Evolutionary conservation across 2,113 vertebrate genomes (phyloP), one percentile per base, ranked within the genome.

Genomic region (Megaceryle torquata): DNA sequence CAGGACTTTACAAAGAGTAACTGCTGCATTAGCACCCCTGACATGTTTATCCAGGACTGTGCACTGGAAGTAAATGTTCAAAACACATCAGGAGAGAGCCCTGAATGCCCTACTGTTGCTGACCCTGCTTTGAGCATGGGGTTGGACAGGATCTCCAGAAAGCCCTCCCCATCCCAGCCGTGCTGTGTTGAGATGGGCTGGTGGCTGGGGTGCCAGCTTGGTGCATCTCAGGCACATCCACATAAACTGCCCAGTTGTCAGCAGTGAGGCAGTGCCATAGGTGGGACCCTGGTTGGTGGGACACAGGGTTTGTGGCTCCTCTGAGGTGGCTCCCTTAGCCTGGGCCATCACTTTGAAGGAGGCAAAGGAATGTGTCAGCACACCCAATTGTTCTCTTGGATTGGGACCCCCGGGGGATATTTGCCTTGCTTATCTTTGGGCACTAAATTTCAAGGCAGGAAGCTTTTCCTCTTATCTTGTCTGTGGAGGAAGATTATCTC

Each of bases 141-240:
- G 11, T 12, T 72, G 70, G 68, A 53, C 37, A 20, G 14, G 46
- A 43, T 63, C 26, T 80, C 37, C 50, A 72, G 70, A 72, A 14
- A 6, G 28, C 15, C 19, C 26, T 53, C 65, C 26, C 25, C 31
- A 39, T 31, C 25, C 50, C 2, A 6, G 75, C 43, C 11, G 2
- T 7, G 59, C 65, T 14, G 14, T 29, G 77, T 60, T 0, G 1
- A 26, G 18, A 3, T 1, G 20, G 50, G 26, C 33, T 1, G 2
- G 68, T 77, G 53, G 53, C 44, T 1, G 3, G 8, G 51, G 53
- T 26, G 29, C 31, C 19, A 46, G 48, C 19, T 5, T 31, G 26
- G 26, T 31, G 17, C 37, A 9, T 31, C 18, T 17, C 48, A 13
- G 46, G 37, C n/a, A 41, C 12, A 15, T 19, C 44, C 0, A 0